Evolutionary conservation across 2,888 invertebrate genomes (phyloP).

Genomic region (Psylliodes chrysocephalus): DNA sequence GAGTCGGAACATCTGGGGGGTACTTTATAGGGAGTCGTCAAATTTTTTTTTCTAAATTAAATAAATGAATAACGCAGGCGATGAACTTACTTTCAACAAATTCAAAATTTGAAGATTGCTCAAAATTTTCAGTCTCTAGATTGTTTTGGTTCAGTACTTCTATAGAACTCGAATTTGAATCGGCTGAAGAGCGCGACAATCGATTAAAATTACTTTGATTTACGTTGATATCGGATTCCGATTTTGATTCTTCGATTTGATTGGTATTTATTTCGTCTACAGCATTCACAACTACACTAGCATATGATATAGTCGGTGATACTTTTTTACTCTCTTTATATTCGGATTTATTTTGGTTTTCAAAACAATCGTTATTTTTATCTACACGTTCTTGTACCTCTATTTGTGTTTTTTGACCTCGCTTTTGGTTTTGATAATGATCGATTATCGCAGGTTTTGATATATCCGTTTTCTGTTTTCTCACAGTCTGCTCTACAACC

Average conservation of each 20-base stretch:
- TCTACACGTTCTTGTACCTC: slow-evolving; percentile 6
- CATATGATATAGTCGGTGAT: slow-evolving; percentile 49
- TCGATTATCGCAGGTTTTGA: slow-evolving; percentile 47
- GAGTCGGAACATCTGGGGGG: too few relatives aligned
- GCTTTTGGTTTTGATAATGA: slow-evolving; percentile 41
- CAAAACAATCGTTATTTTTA: slow-evolving; percentile 11
- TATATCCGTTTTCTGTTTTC: slow-evolving; percentile 35
- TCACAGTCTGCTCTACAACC: slow-evolving; percentile 35
- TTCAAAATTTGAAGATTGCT: slow-evolving; percentile 9
- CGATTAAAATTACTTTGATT: background rate
- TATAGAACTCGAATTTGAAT: slow-evolving; percentile 36
- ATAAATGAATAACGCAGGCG: too few relatives aligned
- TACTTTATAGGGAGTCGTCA: too few relatives aligned
- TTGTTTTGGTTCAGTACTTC: slow-evolving; percentile 37
- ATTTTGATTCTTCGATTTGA: background rate
- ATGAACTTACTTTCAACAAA: slow-evolving; percentile 23
- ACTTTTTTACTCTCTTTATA: slow-evolving; percentile 52
- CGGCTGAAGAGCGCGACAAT: background rate
- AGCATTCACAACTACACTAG: slow-evolving; percentile 48
- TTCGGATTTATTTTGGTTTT: slow-evolving; percentile 33
- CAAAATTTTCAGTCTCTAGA: slow-evolving; percentile 15
- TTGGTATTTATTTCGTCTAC: background rate
- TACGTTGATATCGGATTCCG: slow-evolving; percentile 14
- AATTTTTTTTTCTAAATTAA: too few relatives aligned
- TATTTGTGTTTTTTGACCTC: background rate